Percentiles rank a stretch among this genome's conserved stretches.
Evolutionary conservation across 1,140 invertebrate species (phyloP).

Genomic region (Centruroides sculpturatus): DNA sequence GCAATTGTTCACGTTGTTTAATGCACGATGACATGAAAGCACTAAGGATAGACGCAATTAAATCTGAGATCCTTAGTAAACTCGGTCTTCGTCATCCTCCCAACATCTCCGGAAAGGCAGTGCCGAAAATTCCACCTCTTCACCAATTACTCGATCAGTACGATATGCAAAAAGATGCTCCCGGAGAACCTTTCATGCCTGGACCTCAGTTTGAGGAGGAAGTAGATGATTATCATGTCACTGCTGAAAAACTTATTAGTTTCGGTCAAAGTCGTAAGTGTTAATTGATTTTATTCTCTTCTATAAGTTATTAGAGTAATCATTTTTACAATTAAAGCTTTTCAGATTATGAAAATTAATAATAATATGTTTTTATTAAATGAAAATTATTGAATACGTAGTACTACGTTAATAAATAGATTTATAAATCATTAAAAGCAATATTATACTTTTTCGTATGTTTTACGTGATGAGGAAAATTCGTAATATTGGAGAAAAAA

Average conservation of each 20-base stretch:
- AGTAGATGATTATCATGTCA: constrained; percentile 34
- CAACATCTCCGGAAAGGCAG: constrained; percentile 46
- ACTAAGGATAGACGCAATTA: constrained; percentile 44
- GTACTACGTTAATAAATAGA: too few species aligned
- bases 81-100: constrained; percentile 47
- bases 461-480: too few species aligned
- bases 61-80: constrained; percentile 48
- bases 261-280: constrained; percentile 42
- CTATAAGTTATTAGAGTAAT: too few species aligned
- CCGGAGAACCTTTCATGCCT: constrained; percentile 19
- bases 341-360: too few species aligned
- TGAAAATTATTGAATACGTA: too few species aligned
- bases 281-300: not conserved
- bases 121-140: constrained; percentile 35
- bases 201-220: constrained; percentile 34
- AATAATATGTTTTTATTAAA: too few species aligned
- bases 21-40: constrained; percentile 42
- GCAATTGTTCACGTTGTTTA: constrained; percentile 20
- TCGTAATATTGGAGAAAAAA: too few species aligned
- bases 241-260: constrained; percentile 39
- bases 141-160: constrained; percentile 26
- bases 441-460: too few species aligned
- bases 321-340: too few species aligned
- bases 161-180: constrained; percentile 36
- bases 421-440: too few species aligned